Conservation (phyloP, 2,797 vertebrate genomes). For the Oreonectes daqikongensis region DNA sequence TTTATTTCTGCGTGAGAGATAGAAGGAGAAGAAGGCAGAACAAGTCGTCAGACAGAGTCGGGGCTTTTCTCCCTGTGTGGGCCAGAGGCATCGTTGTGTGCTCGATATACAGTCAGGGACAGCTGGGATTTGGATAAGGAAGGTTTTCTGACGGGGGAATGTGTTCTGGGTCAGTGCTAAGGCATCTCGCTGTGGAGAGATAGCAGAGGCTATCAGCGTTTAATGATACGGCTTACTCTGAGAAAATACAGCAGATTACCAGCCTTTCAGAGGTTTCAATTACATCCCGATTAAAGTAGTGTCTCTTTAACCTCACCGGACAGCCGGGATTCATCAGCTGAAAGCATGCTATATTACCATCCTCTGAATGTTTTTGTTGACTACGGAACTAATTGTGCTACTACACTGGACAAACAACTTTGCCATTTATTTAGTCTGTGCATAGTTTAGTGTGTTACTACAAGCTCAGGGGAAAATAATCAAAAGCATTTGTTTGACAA, state of each 20-base stretch:
- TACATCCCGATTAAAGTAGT: conserved; percentile 55
- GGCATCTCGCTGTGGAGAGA: conserved; percentile 58
- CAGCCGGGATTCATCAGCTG: conserved; percentile 13
- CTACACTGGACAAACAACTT: conserved; percentile 10
- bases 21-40: conserved; percentile 7
- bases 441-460: conserved; percentile 6
- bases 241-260: conserved; percentile 58
- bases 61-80: conserved; percentile 53
- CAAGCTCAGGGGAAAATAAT: conserved; percentile 10
- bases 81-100: conserved; percentile 52
- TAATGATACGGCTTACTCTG: conserved; percentile 60
- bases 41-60: conserved; percentile 26
- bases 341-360: conserved; percentile 1
- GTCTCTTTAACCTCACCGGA: conserved; percentile 28
- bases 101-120: conserved; percentile 53
- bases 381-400: neutral
- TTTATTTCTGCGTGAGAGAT: neutral
- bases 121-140: conserved; percentile 63
- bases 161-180: conserved; percentile 60
- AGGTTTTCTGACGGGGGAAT: conserved; percentile 59
- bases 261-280: conserved; percentile 58
- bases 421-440: conserved; percentile 21
- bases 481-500: conserved; percentile 1
- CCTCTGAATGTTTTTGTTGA: conserved; percentile 16
- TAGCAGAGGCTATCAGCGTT: conserved; percentile 57